Evolutionary conservation across 2,113 vertebrate species (phyloP).

Genomic region (Leptodactylus fuscus): DNA sequence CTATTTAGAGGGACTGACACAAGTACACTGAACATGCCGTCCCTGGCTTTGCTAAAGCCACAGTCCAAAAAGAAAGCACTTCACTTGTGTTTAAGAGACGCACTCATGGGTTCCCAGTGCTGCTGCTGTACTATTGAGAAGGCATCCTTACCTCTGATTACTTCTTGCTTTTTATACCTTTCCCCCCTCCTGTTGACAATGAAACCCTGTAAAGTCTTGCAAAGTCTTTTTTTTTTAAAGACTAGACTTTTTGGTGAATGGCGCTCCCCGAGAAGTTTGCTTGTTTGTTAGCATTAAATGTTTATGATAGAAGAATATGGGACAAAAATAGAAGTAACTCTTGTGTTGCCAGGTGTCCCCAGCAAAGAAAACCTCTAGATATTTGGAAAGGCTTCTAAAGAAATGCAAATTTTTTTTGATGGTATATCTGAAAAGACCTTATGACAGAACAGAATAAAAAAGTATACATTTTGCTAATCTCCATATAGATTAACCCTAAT

Average conservation of each 20-base stretch:
- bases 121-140: slow-evolving; percentile 41
- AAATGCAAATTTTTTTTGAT: too few species aligned
- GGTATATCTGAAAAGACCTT: too few species aligned
- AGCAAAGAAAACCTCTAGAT: not conserved
- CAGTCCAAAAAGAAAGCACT: slow-evolving; percentile 57
- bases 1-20: slow-evolving; percentile 64
- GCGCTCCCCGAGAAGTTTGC: slow-evolving; percentile 10
- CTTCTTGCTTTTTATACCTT: slow-evolving; percentile 50
- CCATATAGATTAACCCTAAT: too few species aligned
- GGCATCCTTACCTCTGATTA: slow-evolving; percentile 44
- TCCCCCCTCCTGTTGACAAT: slow-evolving; percentile 47
- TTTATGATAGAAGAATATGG: slow-evolving; percentile 23
- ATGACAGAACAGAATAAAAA: too few species aligned
- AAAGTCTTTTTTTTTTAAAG: slow-evolving; percentile 31
- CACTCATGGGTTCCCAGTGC: slow-evolving; percentile 50
- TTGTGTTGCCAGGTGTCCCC: not conserved
- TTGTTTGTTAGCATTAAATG: slow-evolving; percentile 41
- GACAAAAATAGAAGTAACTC: slow-evolving; percentile 26
- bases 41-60: slow-evolving; percentile 53
- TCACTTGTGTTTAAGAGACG: slow-evolving; percentile 52
- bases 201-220: slow-evolving; percentile 49
- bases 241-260: slow-evolving; percentile 28
- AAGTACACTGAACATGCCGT: slow-evolving; percentile 59
- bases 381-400: not conserved
- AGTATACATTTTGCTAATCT: too few species aligned